Base-by-base conservation (phyloP, 2,113 vertebrate species). In the Pachyramphus minor region DNA sequence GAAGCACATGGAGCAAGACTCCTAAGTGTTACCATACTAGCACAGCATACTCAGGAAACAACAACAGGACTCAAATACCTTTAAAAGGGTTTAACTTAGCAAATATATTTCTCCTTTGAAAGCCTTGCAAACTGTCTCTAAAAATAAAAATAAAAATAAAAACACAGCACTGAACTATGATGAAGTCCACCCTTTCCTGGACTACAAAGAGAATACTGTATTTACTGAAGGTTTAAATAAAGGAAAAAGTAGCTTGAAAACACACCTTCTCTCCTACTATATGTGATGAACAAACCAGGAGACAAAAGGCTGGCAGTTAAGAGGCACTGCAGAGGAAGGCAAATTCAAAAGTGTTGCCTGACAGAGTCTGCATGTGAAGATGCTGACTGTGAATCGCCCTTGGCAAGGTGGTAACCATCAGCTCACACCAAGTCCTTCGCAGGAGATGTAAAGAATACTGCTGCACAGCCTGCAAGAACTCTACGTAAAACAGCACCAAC, bases 1-100 rank as follows among this genome's bases (percentile, higher is more conserved):
- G 79, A 18, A 90, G 85, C 95, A 93, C 74, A 60, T 90, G 82
- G 83, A 71, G 60, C 28, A 71, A 31, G 41, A n/a, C 16, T 92
- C 62, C 50, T 87, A 90, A 90, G 78, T 80, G 44, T 41, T 93
- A 69, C 71, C 63, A 77, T 17, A 62, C 31, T 7, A 41, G 18
- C 49, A 8, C 3, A 73, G 31, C 12, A 23, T 1, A 49, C 49
- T 22, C 21, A 37, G 75, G 67, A 90, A 96, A 56, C 33, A 85
- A 71, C 41, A 89, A 31, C 19, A 77, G 28, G n/a, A 74, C 28
- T 56, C n/a, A 73, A 35, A 66, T 67, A 28, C 17, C 19, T 71
- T 60, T 45, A 37, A 66, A 77, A 86, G 72, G 15, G 28, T 22
- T 63, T 62, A 33, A 58, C 13, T 58, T 56, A 41, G 19, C 60